A percentile compares a stretch with the other conserved stretches of the same genome.
Conservation (phyloP, 2,797 vertebrate species). For the Clarias laeviceps region DNA sequence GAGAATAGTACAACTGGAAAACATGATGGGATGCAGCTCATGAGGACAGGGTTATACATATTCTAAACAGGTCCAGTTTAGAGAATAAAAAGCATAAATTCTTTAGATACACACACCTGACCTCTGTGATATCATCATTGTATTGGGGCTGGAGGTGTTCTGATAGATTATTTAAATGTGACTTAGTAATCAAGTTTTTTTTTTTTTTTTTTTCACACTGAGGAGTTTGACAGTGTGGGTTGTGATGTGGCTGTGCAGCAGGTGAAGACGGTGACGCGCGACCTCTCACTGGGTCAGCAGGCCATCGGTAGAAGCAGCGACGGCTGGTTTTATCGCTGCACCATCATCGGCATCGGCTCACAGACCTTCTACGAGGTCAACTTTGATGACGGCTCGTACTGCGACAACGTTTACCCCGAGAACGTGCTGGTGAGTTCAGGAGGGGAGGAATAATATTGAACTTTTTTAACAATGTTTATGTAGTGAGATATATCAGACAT, state of each 20-base stretch:
- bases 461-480: neutral
- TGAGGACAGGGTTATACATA: no score
- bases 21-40: no score
- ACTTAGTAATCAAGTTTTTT: no score
- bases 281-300: conserved; percentile 81
- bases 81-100: neutral
- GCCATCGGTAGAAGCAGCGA: conserved; percentile 90
- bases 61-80: neutral
- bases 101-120: neutral
- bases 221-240: neutral
- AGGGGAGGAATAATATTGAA: neutral
- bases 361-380: conserved; percentile 95
- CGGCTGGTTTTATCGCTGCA: conserved; percentile 88
- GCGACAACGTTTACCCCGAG: conserved; percentile 93
- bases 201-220: neutral
- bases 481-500: neutral
- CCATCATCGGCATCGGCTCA: conserved; percentile 84
- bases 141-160: neutral
- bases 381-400: conserved; percentile 95
- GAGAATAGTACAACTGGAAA: no score
- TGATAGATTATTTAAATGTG: neutral
- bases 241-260: neutral
- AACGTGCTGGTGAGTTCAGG: conserved; percentile 83
- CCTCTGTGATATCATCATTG: neutral
- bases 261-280: conserved; percentile 67